These are phyloP conservation scores for Drosophila paucipuncta DNA, from an alignment of 2,888 invertebrate species.

Conservation along the genomic window DNA sequence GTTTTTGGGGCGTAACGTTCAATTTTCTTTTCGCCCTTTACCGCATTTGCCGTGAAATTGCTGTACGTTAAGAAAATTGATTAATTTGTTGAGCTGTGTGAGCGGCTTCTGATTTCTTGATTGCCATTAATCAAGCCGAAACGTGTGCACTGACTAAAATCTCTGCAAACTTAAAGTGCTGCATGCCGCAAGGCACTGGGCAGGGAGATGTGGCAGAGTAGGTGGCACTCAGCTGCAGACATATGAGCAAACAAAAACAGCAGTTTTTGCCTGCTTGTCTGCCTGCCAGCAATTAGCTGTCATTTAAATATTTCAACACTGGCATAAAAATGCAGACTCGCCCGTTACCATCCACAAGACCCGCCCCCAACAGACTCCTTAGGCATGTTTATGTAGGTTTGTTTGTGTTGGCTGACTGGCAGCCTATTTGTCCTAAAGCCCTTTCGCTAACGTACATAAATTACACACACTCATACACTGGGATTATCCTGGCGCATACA, in stretches of 20 bases:
- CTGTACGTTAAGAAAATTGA: conserved; percentile 79
- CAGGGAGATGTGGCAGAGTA: not conserved
- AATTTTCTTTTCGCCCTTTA: conserved; percentile 59
- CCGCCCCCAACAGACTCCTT: conserved; percentile 17
- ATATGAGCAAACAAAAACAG: conserved; percentile 67
- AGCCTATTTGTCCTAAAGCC: conserved; percentile 49
- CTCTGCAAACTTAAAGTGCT: conserved; percentile 28
- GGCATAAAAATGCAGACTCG: conserved; percentile 61
- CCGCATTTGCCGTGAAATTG: conserved; percentile 62
- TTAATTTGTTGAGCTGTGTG: conserved; percentile 72
- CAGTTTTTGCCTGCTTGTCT: conserved; percentile 39
- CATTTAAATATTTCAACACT: conserved; percentile 78
- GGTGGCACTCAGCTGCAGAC: conserved; percentile 61
- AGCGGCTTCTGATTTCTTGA: conserved; percentile 67
- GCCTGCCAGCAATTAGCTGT: conserved; percentile 76
- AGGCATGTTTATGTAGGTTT: conserved; percentile 17
- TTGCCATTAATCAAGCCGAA: conserved; percentile 75
- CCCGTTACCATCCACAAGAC: not conserved
- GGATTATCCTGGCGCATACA: conserved; percentile 50
- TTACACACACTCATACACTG: conserved; percentile 38
- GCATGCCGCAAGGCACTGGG: conserved; percentile 16
- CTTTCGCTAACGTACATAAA: conserved; percentile 58
- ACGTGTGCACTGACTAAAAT: conserved; percentile 63
- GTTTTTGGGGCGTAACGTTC: conserved; percentile 60
- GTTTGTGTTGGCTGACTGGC: conserved; percentile 36